Conservation (phyloP, 1,140 invertebrate species). For the Microplitis demolitor region DNA sequence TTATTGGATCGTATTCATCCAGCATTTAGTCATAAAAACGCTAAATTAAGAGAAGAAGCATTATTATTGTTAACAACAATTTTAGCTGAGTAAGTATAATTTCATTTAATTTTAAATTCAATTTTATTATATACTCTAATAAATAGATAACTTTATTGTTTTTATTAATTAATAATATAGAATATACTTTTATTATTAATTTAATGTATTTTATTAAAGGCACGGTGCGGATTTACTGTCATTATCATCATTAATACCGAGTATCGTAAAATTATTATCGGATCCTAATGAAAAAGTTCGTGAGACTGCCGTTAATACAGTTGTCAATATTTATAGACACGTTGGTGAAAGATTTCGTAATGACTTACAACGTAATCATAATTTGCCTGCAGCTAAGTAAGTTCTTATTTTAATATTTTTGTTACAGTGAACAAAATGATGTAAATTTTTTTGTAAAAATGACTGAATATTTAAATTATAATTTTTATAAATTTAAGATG, state of each 20-base stretch:
- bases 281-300: slow-evolving; percentile 88
- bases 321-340: slow-evolving; percentile 91
- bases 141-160: not conserved
- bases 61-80: slow-evolving; percentile 78
- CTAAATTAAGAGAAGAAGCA: slow-evolving; percentile 84
- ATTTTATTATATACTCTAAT: not conserved
- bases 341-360: slow-evolving; percentile 86
- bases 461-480: not conserved
- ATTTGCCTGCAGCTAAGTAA: slow-evolving; percentile 79
- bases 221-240: slow-evolving; percentile 83
- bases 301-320: slow-evolving; percentile 82
- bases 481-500: slow-evolving; percentile 51
- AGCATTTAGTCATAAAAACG: slow-evolving; percentile 84
- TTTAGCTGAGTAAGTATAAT: slow-evolving; percentile 76
- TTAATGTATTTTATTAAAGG: slow-evolving; percentile 60
- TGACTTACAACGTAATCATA: slow-evolving; percentile 82
- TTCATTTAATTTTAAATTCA: slow-evolving; percentile 1
- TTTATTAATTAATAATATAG: not conserved
- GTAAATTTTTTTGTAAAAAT: not conserved
- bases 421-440: too few relatives aligned
- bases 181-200: slow-evolving; percentile 6
- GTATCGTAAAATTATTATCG: slow-evolving; percentile 82
- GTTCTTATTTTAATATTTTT: slow-evolving; percentile 38
- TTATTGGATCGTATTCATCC: slow-evolving; percentile 78
- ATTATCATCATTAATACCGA: slow-evolving; percentile 80